phyloP scores from a whole-genome alignment of 2,113 vertebrate species.

The Ameiurus melas region DNA sequence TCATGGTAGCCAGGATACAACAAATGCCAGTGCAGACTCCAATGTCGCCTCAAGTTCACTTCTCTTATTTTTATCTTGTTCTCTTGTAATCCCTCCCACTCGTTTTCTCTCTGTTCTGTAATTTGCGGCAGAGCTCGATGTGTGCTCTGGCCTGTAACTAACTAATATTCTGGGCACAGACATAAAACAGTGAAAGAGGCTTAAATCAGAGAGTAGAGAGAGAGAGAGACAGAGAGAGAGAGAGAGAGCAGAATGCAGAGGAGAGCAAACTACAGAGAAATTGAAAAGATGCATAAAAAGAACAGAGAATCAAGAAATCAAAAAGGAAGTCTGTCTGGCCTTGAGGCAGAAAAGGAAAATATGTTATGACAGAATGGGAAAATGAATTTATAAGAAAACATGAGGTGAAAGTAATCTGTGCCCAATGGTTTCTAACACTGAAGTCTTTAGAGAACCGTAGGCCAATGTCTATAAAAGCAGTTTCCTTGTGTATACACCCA shows the following conservation, averaged over 20 bases:
- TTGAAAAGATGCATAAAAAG: neutral
- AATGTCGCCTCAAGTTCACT: neutral
- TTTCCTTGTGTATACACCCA: constrained; percentile 44
- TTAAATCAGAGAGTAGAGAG: constrained; percentile 16
- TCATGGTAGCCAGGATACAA: neutral
- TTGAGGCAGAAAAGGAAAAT: constrained; percentile 9
- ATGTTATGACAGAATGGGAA: neutral
- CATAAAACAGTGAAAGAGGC: constrained; percentile 15
- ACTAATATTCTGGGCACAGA: neutral
- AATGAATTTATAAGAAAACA: constrained; percentile 43
- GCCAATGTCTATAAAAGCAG: constrained; percentile 54
- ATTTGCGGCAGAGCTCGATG: neutral
- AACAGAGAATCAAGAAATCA: neutral
- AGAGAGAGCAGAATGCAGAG: constrained; percentile 4
- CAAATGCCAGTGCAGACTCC: neutral
- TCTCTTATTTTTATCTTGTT: neutral
- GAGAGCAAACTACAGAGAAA: neutral
- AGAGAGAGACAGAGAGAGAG: neutral
- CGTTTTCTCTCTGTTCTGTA: constrained; percentile 2
- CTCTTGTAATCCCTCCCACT: neutral
- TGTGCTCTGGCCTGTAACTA: constrained; percentile 20
- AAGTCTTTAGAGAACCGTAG: constrained; percentile 65
- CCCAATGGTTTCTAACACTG: constrained; percentile 63
- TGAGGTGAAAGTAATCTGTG: constrained; percentile 57
- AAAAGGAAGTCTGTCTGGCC: neutral